Evolutionary conservation across 64 coral and sea anemone species (phyloP), one percentile per base, ranked within the genome.

Genomic region (Platygyra sinensis): DNA sequence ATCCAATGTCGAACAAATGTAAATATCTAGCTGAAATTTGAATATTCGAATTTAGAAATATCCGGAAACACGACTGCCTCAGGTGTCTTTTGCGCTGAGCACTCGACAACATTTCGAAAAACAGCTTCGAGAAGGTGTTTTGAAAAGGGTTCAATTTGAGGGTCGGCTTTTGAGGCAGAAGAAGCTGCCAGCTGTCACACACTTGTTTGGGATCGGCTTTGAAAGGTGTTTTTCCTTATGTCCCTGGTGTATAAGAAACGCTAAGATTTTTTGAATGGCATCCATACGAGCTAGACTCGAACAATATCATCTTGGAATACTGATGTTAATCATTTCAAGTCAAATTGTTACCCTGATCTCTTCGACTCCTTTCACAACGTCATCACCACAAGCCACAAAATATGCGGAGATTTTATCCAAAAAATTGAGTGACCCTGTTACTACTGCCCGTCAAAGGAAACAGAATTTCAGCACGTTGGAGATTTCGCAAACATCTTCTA

Each of bases 11-110:
- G 64, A 28, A 67, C 5, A 85, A 85, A 85, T 85, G 81, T 64
- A 85, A 85, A 85, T 72, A 46, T 72, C 22, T 71, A 22, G 5
- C 46, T 22, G 30, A 14, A 72, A 36, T 19, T 27, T 67, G 62
- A 85, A 67, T 85, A 36, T 85, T 20, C 31, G 81, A 85, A 71
- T 11, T 50, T 64, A 15, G 20, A 83, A 67, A 11, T 69, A 46
- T 69, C 81, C 81, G 81, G 80, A 85, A 72, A 27, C 32, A 72
- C 63, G 72, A 50, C 81, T 85, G 63, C 14, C 31, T 85, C 25
- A 19, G 2, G 8, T 20, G 59, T 83, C 62, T 65, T 5, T 42
- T 72, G 36, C n/a, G 62, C 17, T 38, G 11, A 10, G 39, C 61
- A 65, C 24, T 85, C 31, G 24, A 8, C 0, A 59, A 25, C 65